Evolutionary conservation across 1,140 invertebrate genomes (phyloP), one percentile per base, ranked within the genome.

Genomic region (Drosophila jambulina): DNA sequence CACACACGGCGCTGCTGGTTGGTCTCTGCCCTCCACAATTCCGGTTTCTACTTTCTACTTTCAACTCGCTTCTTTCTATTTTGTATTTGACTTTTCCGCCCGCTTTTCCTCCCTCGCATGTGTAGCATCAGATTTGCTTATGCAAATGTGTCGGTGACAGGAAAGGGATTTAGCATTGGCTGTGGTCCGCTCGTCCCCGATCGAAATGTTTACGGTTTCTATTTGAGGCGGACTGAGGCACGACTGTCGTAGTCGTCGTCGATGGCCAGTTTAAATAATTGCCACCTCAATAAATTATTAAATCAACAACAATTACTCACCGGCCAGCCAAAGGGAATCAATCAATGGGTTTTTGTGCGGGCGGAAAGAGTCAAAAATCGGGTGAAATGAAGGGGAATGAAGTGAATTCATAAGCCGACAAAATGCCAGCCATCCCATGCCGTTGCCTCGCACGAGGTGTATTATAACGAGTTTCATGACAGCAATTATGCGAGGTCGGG

Each of bases 281-380:
- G 69, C 77, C 64, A 68, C 77, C 65, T 46, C 69, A 75, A 84
- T 87, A 81, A 87, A 87, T 87, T 88, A 88, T 88, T 87, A 88
- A 87, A 88, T 88, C 85, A 87, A 88, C 84, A 84, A 78, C 85
- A 88, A 87, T 87, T 84, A 88, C 74, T 81, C 84, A 84, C 80
- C 65, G 59, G 65, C 36, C 68, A 59, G 57, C 56, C 69, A 80
- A 80, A 65, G 54, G 46, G 75, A 88, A 87, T 88, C 84, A 87
- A 87, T 87, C 84, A 88, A 70, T 79, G 53, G 53, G 53, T 51
- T 34, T 29, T 25, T 58, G 48, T 56, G 53, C 53, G 61, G 62
- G 67, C 59, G 38, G 53, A n/a, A 56, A 38, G 53, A 56, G 45
- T 72, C 58, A 43, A 46, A 48, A 48, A 56, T 71, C 53, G 36